Evolutionary conservation across 1,140 invertebrate genomes (phyloP).

Genomic region (Stegodyphus dumicola): DNA sequence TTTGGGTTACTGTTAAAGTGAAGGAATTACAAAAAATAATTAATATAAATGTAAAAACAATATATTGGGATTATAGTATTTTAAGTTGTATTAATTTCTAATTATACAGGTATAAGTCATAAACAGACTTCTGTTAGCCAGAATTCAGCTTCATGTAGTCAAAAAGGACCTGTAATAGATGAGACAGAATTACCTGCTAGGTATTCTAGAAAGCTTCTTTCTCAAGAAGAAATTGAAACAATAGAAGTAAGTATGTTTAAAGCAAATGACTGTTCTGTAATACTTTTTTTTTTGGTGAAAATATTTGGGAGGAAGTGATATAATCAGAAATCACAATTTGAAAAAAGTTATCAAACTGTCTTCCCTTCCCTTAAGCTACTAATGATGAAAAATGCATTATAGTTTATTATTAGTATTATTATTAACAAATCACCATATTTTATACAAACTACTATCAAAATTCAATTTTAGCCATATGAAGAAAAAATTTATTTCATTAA

Average conservation of each 20-base stretch:
- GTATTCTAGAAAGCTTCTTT: slow-evolving; percentile 61
- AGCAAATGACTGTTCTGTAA: no score
- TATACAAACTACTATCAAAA: no score
- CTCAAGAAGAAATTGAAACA: slow-evolving; percentile 52
- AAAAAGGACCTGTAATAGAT: slow-evolving; percentile 48
- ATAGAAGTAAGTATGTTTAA: slow-evolving; percentile 58
- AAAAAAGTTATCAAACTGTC: no score
- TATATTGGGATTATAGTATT: background rate
- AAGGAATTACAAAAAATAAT: background rate
- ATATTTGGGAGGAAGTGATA: no score
- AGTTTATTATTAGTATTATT: no score
- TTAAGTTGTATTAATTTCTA: background rate
- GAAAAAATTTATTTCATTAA: no score
- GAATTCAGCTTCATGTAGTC: slow-evolving; percentile 12
- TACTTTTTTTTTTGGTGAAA: no score
- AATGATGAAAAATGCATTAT: no score
- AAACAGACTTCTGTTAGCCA: background rate
- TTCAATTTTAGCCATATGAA: no score
- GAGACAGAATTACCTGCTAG: slow-evolving; percentile 52
- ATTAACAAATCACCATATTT: no score
- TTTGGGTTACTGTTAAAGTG: background rate
- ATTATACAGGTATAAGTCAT: slow-evolving; percentile 16
- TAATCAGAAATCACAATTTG: no score
- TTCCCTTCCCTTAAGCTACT: no score
- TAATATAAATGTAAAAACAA: background rate